Evolutionary conservation across 2,888 invertebrate genomes (phyloP).

Genomic region (Galeruca laticollis): DNA sequence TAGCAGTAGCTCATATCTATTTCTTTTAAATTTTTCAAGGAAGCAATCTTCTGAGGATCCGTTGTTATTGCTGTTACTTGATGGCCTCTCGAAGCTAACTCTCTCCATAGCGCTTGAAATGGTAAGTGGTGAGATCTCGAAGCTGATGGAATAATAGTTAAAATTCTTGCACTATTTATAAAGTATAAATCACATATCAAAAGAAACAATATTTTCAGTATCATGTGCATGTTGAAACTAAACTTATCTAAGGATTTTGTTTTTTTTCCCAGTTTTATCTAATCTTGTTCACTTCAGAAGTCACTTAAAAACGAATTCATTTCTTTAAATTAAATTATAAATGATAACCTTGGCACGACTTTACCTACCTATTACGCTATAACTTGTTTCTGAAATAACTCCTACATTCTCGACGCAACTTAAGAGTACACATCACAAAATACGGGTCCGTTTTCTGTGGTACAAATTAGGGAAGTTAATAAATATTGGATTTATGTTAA

Average conservation of each 20-base stretch:
- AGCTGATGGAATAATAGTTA: conserved; percentile 52
- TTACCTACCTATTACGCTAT: too few relatives aligned
- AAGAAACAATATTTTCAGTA: conserved; percentile 3
- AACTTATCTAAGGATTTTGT: not conserved
- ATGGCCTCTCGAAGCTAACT: conserved; percentile 67
- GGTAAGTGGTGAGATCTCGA: conserved; percentile 67
- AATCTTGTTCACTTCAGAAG: conserved; percentile 4
- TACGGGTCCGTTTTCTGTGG: too few relatives aligned
- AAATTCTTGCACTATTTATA: conserved; percentile 45
- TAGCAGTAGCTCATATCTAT: conserved; percentile 64
- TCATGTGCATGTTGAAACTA: conserved; percentile 8
- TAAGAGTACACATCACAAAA: too few relatives aligned
- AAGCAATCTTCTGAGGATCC: conserved; percentile 62
- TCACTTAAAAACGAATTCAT: not conserved
- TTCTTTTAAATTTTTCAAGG: conserved; percentile 63
- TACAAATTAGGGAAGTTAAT: too few relatives aligned
- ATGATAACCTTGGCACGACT: not conserved
- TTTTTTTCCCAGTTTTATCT: not conserved
- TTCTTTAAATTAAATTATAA: too few relatives aligned
- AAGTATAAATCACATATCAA: conserved; percentile 7
- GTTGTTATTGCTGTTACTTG: conserved; percentile 66
- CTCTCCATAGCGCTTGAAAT: conserved; percentile 65
- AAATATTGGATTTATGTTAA: too few relatives aligned
- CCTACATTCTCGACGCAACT: too few relatives aligned
- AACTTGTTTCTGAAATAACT: too few relatives aligned